A percentile compares a stretch with the other conserved stretches of the same genome.
phyloP scores from a whole-genome alignment of 2,797 vertebrate genomes.

The Silurus lanzhouensis region DNA sequence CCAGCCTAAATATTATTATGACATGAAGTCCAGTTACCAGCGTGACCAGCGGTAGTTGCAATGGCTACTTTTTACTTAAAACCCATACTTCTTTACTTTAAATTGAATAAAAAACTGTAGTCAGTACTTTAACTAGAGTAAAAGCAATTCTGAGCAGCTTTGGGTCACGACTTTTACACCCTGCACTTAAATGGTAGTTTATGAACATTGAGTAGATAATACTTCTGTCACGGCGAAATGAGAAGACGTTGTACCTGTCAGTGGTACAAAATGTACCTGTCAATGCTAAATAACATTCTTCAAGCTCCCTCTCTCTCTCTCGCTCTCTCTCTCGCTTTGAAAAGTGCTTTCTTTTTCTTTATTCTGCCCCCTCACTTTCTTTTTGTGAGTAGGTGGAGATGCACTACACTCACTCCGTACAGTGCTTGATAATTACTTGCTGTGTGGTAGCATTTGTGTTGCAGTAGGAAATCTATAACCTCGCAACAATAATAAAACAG shows the following conservation, averaged over 20 bases:
- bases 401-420: slow-evolving; percentile 12
- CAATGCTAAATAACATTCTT: slow-evolving; percentile 30
- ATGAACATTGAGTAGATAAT: slow-evolving; percentile 16
- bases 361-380: background rate
- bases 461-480: background rate
- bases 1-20: too few relatives aligned
- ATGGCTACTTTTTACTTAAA: too few relatives aligned
- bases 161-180: background rate
- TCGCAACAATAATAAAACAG: background rate
- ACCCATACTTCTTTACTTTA: too few relatives aligned
- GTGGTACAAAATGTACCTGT: slow-evolving; percentile 5
- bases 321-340: background rate
- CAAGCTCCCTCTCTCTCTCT: slow-evolving; percentile 8
- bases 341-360: slow-evolving; percentile 1
- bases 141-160: background rate
- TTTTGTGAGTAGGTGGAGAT: slow-evolving; percentile 16
- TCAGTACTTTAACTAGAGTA: too few relatives aligned
- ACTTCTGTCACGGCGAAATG: background rate
- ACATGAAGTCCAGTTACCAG: too few relatives aligned
- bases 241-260: slow-evolving; percentile 18
- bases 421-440: slow-evolving; percentile 20
- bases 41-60: too few relatives aligned
- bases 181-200: background rate
- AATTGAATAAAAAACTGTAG: background rate
- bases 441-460: background rate